Base-by-base conservation (phyloP, 1,140 invertebrate species). In the Scaptomyza pallida region DNA sequence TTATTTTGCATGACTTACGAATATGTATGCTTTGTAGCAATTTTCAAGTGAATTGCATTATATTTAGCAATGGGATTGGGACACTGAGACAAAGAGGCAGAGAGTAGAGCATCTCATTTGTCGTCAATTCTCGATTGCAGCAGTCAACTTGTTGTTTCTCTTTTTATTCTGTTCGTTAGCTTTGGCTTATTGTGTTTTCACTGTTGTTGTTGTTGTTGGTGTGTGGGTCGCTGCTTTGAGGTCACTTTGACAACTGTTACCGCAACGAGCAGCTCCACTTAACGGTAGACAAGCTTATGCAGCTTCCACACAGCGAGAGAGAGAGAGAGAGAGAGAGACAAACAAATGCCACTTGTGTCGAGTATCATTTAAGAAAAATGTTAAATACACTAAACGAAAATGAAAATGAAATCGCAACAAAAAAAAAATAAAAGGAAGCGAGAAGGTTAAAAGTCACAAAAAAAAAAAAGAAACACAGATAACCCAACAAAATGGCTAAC, bases 361-460 rank as follows among this genome's bases (percentile, higher is more conserved):
- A 88, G 82, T 88, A 88, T 89, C 78, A 88, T 88, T 88, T 75
- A 69, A 73, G 72, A 65, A 82, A 85, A 88, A 89, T 82, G 83
- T 86, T 88, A 89, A 88, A 88, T 82, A 88, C 75, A 88, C 82
- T 86, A 81, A 71, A 63, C 68, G 62, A 65, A 65, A 71, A 71
- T 35, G 45, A 67, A 60, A 67, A 50, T 19, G 26, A 64, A 50
- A 71, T 35, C 13, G 26, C 12, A 26, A 26, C 23, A 26, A 26
- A 26, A 26, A 4, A 26, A 26, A 26, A 56, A 65, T 61, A 23
- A 13, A 33, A 35, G 13, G 8, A 37, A 40, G 5, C 62, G 10
- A 68, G 63, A 51, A 78, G 74, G 73, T 81, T 76, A 88, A 88
- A 88, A 88, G 75, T 88, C 78, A 88, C 63, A n/a, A 37, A 37